Conservation (phyloP, 2,888 invertebrate species). For the Pecten maximus region DNA sequence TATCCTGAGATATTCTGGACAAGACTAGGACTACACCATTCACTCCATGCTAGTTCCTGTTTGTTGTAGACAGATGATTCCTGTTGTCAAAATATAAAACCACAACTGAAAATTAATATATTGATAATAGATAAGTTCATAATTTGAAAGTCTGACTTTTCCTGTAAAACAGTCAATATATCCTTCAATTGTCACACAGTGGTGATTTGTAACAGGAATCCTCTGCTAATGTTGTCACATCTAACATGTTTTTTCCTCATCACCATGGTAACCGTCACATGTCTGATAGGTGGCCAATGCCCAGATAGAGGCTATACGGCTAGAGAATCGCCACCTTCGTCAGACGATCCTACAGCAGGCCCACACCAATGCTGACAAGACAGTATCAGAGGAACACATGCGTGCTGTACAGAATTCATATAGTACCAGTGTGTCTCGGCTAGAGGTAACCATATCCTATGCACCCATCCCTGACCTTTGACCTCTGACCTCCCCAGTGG, state of each 20-base stretch:
- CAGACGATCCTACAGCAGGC: conserved; percentile 71
- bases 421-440: conserved; percentile 62
- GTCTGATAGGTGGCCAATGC: conserved; percentile 72
- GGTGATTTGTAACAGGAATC: neutral
- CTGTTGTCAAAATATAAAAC: neutral
- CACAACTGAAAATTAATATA: too few species aligned
- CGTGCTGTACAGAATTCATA: conserved; percentile 70
- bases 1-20: neutral
- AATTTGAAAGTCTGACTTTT: too few species aligned
- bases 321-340: conserved; percentile 76
- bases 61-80: neutral
- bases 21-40: neutral
- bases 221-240: neutral
- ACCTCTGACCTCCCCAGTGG: neutral
- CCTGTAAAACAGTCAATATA: too few species aligned
- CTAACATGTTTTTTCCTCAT: conserved; percentile 16
- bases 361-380: conserved; percentile 64
- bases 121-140: too few species aligned
- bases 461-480: neutral
- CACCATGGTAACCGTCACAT: neutral
- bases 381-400: conserved; percentile 69
- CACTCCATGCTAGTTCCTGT: neutral
- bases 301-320: conserved; percentile 74
- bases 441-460: conserved; percentile 66
- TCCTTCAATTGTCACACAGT: too few species aligned